Evolutionary conservation across 2,113 vertebrate genomes (phyloP).

Genomic region (Collichthys lucidus): DNA sequence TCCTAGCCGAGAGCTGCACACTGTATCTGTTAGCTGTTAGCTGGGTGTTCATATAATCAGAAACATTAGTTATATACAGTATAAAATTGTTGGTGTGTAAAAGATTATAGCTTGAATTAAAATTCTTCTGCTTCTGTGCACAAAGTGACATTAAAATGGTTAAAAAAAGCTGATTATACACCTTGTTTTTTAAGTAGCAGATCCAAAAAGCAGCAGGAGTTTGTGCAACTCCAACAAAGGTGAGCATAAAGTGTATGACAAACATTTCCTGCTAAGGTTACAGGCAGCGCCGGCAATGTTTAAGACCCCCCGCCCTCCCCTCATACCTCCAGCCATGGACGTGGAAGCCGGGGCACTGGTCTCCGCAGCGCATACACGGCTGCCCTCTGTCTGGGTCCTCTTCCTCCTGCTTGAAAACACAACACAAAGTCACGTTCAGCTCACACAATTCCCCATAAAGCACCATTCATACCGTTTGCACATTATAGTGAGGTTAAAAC

Average conservation of each 20-base stretch:
- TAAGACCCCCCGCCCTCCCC: background rate
- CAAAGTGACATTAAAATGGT: background rate
- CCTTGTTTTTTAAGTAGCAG: background rate
- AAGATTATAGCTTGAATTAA: background rate
- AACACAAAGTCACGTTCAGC: slow-evolving; percentile 45
- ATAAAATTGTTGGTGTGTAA: background rate
- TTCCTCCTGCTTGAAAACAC: slow-evolving; percentile 78
- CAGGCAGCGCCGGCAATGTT: background rate
- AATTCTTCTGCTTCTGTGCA: too few species aligned
- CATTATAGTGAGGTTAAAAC: background rate
- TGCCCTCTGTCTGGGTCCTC: slow-evolving; percentile 91
- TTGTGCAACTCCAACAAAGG: slow-evolving; percentile 5
- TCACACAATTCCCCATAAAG: background rate
- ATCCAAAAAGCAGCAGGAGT: slow-evolving; percentile 17
- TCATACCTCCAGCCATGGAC: slow-evolving; percentile 92
- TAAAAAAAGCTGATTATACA: background rate
- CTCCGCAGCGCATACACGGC: slow-evolving; percentile 90
- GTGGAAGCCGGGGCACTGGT: slow-evolving; percentile 91
- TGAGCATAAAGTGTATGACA: slow-evolving; percentile 17
- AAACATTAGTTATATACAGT: background rate
- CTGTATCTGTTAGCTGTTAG: background rate
- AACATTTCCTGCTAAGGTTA: slow-evolving; percentile 66
- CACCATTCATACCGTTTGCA: background rate
- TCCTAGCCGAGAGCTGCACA: background rate
- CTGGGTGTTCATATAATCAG: background rate